Conservation (phyloP, 2,888 invertebrate species). For the Bombyx huttoni region DNA sequence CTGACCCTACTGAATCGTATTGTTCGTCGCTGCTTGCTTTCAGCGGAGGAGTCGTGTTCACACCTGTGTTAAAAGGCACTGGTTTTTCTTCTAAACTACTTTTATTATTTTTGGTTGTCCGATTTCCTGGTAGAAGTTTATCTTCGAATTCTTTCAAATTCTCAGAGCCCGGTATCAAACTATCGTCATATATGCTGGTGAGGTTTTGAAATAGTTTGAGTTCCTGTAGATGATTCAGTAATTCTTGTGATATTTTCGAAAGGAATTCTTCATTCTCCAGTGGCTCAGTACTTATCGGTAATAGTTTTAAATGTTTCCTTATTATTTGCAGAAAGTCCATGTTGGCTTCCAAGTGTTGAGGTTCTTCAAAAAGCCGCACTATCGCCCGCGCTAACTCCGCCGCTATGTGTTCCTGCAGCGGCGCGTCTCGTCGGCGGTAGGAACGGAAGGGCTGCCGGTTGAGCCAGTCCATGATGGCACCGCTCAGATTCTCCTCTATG, state of each 20-base stretch:
- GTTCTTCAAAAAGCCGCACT: conserved; percentile 7
- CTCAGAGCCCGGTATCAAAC: too few relatives aligned
- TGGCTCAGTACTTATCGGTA: conserved; percentile 10
- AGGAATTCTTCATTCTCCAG: conserved; percentile 9
- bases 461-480: conserved; percentile 17
- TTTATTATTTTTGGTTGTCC: background rate
- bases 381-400: conserved; percentile 11
- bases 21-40: too few relatives aligned
- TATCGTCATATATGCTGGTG: background rate
- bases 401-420: conserved; percentile 10
- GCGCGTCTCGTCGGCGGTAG: conserved; percentile 8
- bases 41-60: too few relatives aligned
- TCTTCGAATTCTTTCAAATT: background rate
- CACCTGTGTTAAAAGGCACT: too few relatives aligned
- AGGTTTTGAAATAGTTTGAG: conserved; percentile 15
- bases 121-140: background rate
- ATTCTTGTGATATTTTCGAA: conserved; percentile 8
- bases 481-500: conserved; percentile 15
- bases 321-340: conserved; percentile 12
- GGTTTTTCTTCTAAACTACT: background rate
- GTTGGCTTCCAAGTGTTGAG: conserved; percentile 7
- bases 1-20: background rate
- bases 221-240: conserved; percentile 14
- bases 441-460: conserved; percentile 10
- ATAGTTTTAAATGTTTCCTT: conserved; percentile 11